Conservation (phyloP, 1,140 invertebrate species). For the Olivierus martensii region DNA sequence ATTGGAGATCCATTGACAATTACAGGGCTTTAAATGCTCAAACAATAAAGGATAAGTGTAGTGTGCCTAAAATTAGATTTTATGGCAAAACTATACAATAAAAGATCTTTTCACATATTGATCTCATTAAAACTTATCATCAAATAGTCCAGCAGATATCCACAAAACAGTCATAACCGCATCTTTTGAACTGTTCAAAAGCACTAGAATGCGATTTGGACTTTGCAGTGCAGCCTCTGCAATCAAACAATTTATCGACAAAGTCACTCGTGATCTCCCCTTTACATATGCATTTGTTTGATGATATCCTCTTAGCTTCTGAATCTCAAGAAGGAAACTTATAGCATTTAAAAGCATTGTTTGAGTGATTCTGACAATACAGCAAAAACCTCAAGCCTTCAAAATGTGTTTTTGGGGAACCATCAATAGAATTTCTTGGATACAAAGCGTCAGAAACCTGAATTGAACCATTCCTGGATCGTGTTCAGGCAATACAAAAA, state of each 20-base stretch:
- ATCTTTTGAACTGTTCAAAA: conserved; percentile 21
- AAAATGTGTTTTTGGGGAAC: neutral
- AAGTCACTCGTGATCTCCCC: conserved; percentile 4
- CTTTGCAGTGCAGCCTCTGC: conserved; percentile 21
- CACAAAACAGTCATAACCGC: conserved; percentile 17
- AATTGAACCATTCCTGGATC: neutral
- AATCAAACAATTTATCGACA: conserved; percentile 13
- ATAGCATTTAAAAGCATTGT: too few relatives aligned
- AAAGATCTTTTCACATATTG: conserved; percentile 8
- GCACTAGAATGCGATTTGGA: conserved; percentile 23
- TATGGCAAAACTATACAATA: conserved; percentile 3
- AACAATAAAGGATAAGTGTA: conserved; percentile 20
- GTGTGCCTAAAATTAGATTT: conserved; percentile 18
- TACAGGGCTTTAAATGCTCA: conserved; percentile 21
- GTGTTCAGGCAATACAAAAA: too few relatives aligned
- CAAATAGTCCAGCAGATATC: conserved; percentile 3
- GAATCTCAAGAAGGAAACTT: neutral
- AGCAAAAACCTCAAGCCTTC: too few relatives aligned
- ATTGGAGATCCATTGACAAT: conserved; percentile 20
- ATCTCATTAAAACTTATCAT: neutral
- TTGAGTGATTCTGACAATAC: too few relatives aligned
- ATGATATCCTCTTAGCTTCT: conserved; percentile 8
- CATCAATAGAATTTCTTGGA: neutral
- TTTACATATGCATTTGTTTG: conserved; percentile 4
- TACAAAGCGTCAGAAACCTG: neutral